Percentiles rank a stretch among this genome's conserved stretches.
Conservation (phyloP, 2,888 invertebrate species). For the Lasioglossum leucozonium region DNA sequence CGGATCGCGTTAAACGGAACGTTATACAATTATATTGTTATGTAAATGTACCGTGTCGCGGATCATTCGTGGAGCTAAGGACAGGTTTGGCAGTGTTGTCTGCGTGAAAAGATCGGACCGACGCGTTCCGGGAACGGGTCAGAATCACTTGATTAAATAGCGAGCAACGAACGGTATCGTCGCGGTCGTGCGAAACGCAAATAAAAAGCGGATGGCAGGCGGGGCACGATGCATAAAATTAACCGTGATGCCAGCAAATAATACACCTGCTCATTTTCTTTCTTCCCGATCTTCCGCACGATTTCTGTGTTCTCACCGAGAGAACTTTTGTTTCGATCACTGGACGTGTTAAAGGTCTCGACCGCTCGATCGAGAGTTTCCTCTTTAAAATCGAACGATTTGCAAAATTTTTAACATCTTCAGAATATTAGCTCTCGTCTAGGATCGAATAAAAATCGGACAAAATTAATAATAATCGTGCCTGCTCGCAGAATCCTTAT, state of each 20-base stretch:
- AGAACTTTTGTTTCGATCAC: no score
- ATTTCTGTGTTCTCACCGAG: background rate
- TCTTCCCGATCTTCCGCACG: background rate
- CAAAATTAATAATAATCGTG: background rate
- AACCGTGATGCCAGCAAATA: background rate
- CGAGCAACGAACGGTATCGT: conserved; percentile 47
- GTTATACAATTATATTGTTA: conserved; percentile 46
- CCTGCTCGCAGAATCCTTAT: conserved; percentile 58
- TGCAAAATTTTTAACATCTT: no score
- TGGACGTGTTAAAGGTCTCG: no score
- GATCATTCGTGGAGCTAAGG: conserved; percentile 14
- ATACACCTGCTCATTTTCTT: background rate
- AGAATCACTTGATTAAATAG: conserved; percentile 66
- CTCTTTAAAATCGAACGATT: no score
- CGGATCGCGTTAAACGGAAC: conserved; percentile 37
- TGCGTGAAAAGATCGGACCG: conserved; percentile 20
- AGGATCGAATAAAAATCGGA: no score
- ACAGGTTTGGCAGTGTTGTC: background rate
- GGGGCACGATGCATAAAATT: background rate
- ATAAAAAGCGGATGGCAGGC: background rate
- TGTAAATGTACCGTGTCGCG: conserved; percentile 16
- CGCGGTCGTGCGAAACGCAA: conserved; percentile 10
- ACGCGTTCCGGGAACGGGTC: conserved; percentile 21
- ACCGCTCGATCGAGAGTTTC: no score
- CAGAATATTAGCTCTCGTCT: no score